A percentile compares a stretch with the other conserved stretches of the same genome.
Evolutionary conservation across 2,113 vertebrate genomes (phyloP).

Genomic region (Cariama cristata): DNA sequence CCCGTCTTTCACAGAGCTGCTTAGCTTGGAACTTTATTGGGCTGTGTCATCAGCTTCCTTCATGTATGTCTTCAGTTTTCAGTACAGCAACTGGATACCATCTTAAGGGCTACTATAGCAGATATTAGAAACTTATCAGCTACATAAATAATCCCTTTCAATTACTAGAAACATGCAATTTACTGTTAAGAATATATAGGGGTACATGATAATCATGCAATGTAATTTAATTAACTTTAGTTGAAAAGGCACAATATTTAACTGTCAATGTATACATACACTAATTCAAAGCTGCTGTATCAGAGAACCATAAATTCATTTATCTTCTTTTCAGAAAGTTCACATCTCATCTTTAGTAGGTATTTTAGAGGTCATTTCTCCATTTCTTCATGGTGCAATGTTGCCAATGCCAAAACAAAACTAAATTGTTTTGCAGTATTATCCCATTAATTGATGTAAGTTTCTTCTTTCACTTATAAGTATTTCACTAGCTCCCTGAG

Average conservation of each 20-base stretch:
- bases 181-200: not conserved
- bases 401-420: not conserved
- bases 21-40: not conserved
- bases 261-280: not conserved
- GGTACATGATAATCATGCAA: not conserved
- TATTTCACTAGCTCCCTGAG: not conserved
- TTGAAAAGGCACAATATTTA: not conserved
- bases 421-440: not conserved
- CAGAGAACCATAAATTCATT: not conserved
- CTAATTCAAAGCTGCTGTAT: not conserved
- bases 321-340: not conserved
- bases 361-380: not conserved
- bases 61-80: not conserved
- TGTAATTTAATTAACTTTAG: not conserved
- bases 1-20: not conserved
- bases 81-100: not conserved
- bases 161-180: not conserved
- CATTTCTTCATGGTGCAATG: not conserved
- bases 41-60: not conserved
- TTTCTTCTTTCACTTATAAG: not conserved
- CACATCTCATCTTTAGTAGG: not conserved
- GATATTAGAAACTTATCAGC: not conserved
- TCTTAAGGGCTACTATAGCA: not conserved
- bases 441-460: not conserved
- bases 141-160: not conserved